Evolutionary conservation across 2,113 vertebrate species (phyloP), one percentile per base, ranked within the genome.

Genomic region (Acanthisitta chloris): DNA sequence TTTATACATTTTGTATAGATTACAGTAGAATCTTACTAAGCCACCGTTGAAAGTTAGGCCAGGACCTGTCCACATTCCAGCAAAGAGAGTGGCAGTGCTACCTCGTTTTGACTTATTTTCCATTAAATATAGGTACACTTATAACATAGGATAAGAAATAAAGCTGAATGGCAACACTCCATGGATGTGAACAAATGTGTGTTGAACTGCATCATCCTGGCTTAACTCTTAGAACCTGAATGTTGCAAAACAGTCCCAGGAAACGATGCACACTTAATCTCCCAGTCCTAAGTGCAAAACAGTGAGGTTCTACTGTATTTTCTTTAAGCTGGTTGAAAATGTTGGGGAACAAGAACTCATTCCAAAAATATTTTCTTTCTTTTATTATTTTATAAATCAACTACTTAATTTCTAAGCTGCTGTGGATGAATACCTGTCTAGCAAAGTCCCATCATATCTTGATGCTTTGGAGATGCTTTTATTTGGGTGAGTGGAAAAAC

Each of bases 101-200:
- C 97, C 96, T 97, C 94, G 1, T 97, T 92, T 87, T 74, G 88
- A 84, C 29, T 92, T 61, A n/a, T 52, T 79, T 88, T 90, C 42
- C 51, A 43, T 85, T 69, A 45, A 70, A 38, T 26, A 17, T 17
- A 28, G 48, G 17, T 34, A 26, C 12, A 4, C 3, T 57, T 69
- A 8, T 14, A 43, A 46, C 26, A 24, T 6, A 58, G 58, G 38
- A 12, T 16, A 81, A 67, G 82, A 66, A 70, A 34, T 40, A 38
- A 81, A 82, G 59, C 80, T 66, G 77, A 88, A 49, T 78, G 81
- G 23, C 54, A 61, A 62, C 46, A 23, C 58, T 66, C 23, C 69
- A 17, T 12, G 66, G 62, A 12, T 66, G 51, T 45, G 79, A 86
- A 69, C 42, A 52, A 74, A 13, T n/a, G 9, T 43, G 8, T 4